Evolutionary conservation across 1,140 invertebrate species (phyloP).

Genomic region (Heliconius melpomene): DNA sequence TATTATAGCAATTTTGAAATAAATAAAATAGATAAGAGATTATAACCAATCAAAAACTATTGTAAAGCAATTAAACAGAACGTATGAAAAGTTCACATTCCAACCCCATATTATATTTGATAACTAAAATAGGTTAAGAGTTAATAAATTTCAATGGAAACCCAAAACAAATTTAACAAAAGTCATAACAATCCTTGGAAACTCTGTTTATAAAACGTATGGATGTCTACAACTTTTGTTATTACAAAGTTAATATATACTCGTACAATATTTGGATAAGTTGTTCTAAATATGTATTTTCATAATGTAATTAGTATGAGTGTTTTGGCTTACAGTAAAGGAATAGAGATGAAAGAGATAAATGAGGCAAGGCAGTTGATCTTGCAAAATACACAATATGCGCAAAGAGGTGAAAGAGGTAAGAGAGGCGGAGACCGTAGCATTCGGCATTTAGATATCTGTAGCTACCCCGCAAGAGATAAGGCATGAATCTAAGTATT

Average conservation of each 20-base stretch:
- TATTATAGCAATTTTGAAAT: no score
- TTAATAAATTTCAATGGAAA: neutral
- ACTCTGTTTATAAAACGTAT: constrained; percentile 1
- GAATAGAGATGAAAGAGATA: no score
- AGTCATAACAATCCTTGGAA: neutral
- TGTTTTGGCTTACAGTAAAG: no score
- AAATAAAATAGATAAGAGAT: neutral
- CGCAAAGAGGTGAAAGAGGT: no score
- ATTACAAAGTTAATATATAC: neutral
- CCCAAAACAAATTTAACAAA: neutral
- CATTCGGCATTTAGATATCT: no score
- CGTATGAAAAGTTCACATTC: neutral
- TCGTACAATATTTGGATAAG: neutral
- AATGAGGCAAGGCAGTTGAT: no score
- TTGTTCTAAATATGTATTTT: neutral
- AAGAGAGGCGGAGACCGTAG: no score
- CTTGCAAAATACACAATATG: no score
- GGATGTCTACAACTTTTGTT: constrained; percentile 18
- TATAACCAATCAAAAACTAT: neutral
- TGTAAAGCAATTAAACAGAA: neutral
- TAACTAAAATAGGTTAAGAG: constrained; percentile 7
- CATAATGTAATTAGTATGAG: neutral
- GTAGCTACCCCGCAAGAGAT: no score
- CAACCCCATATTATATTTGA: neutral
- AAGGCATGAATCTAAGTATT: no score